These are phyloP conservation scores for Sparus aurata DNA, from an alignment of 2,797 vertebrate species.

Conservation along the genomic window DNA sequence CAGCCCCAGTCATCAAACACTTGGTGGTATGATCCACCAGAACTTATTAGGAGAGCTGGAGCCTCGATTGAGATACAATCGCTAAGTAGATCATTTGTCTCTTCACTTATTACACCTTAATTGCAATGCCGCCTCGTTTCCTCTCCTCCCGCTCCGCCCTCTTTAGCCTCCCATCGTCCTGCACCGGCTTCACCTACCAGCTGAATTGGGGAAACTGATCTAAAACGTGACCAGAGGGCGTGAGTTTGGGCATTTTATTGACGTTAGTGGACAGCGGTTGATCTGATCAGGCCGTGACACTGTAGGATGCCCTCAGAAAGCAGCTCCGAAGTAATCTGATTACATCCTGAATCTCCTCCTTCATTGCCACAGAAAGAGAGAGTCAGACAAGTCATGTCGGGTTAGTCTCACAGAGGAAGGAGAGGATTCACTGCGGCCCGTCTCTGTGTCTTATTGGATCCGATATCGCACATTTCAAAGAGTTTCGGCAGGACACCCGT, in stretches of 20 bases:
- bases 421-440: constrained; percentile 20
- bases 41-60: constrained; percentile 35
- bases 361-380: constrained; percentile 12
- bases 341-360: constrained; percentile 34
- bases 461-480: constrained; percentile 46
- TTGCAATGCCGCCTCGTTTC: constrained; percentile 32
- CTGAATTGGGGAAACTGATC: constrained; percentile 60
- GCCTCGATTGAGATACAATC: constrained; percentile 30
- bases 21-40: constrained; percentile 19
- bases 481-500: constrained; percentile 29
- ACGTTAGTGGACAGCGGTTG: constrained; percentile 48
- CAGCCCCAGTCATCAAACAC: constrained; percentile 34
- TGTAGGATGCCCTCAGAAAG: constrained; percentile 38
- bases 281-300: constrained; percentile 41
- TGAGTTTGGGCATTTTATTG: constrained; percentile 35
- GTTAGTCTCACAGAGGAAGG: constrained; percentile 26
- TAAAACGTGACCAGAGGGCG: constrained; percentile 47
- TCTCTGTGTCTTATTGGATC: constrained; percentile 35
- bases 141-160: constrained; percentile 20
- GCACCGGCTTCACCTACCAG: constrained; percentile 38
- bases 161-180: constrained; percentile 18
- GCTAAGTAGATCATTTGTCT: constrained; percentile 51
- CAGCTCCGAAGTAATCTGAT: constrained; percentile 54
- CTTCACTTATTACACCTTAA: constrained; percentile 50
- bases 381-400: constrained; percentile 15